phyloP scores from a whole-genome alignment of 2,113 vertebrate genomes.

The Progne subis region DNA sequence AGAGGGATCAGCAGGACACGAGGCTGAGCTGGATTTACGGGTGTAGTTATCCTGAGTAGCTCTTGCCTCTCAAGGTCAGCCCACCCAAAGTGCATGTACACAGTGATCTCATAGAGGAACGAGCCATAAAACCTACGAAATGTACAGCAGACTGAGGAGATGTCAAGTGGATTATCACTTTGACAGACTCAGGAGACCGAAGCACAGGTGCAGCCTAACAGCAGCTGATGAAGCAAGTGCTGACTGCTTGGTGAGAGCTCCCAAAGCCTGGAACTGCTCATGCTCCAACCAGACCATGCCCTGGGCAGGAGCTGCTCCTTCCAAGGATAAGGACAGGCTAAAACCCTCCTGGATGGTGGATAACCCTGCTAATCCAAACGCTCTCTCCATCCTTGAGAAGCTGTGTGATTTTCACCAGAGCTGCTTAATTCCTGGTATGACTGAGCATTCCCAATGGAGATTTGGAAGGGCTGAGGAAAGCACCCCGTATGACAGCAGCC shows the following conservation, averaged over 20 bases:
- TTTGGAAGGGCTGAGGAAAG: neutral
- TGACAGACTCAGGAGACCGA: slow-evolving; percentile 10
- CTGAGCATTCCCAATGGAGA: neutral
- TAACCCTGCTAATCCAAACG: neutral
- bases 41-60: neutral
- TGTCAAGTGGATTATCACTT: slow-evolving; percentile 38
- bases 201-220: neutral
- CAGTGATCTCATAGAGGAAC: neutral
- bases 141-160: neutral
- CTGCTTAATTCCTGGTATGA: neutral
- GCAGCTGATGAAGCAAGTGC: neutral
- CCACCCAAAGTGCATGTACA: neutral
- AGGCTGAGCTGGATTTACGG: slow-evolving; percentile 21
- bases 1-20: neutral
- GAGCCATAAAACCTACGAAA: slow-evolving; percentile 22
- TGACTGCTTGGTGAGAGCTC: neutral
- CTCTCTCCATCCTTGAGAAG: neutral
- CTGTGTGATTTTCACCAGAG: neutral
- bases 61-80: slow-evolving; percentile 37
- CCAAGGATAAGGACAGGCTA: neutral
- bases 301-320: neutral
- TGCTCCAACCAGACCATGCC: neutral
- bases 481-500: fast-evolving
- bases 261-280: neutral
- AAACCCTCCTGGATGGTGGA: neutral